Evolutionary conservation across 2,113 vertebrate genomes (phyloP).

Genomic region (Candoia aspera): DNA sequence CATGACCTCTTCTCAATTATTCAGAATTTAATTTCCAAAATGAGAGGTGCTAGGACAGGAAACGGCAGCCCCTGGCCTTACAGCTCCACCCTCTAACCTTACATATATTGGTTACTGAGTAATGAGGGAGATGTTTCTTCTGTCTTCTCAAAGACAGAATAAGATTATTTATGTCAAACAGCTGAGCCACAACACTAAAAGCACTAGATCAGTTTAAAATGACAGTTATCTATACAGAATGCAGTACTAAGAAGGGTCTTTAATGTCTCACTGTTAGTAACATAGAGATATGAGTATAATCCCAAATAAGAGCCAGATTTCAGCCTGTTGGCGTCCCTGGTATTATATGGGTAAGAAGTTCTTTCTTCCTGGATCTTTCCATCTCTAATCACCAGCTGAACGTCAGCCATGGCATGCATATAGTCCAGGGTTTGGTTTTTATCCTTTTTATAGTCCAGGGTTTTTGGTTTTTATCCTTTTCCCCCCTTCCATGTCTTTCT

Average conservation of each 20-base stretch:
- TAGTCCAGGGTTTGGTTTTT: no score
- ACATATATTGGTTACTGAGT: not conserved
- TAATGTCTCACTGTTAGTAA: not conserved
- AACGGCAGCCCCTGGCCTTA: not conserved
- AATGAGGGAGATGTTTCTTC: not conserved
- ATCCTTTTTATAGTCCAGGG: no score
- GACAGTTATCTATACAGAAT: not conserved
- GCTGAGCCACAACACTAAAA: not conserved
- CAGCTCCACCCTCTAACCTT: not conserved
- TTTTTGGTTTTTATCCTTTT: no score
- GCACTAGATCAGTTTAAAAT: not conserved
- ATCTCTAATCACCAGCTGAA: no score
- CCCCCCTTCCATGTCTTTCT: no score
- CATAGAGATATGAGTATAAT: no score
- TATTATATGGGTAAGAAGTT: no score
- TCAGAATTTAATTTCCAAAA: not conserved
- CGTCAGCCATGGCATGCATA: no score
- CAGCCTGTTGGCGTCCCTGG: no score
- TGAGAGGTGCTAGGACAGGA: not conserved
- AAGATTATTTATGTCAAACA: not conserved
- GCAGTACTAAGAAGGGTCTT: not conserved
- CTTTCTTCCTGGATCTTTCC: no score
- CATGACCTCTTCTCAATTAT: not conserved
- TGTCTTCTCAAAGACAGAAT: not conserved
- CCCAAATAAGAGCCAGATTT: no score